Conservation (phyloP, 1,140 invertebrate genomes). For the Augochlora pura region DNA sequence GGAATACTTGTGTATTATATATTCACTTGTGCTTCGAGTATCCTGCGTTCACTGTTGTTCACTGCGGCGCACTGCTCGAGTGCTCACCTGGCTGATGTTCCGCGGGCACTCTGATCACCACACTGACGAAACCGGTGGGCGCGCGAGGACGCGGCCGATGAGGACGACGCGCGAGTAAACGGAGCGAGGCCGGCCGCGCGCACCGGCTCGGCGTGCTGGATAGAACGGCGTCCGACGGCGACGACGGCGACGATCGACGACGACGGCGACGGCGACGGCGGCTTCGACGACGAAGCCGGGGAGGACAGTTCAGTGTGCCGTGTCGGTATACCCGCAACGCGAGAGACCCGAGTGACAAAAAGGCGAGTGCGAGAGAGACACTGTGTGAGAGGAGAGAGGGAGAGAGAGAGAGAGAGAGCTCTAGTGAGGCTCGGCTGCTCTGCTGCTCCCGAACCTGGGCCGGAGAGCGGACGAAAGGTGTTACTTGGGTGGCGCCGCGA, state of each 20-base stretch:
- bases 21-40: constrained; percentile 18
- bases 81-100: neutral
- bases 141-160: neutral
- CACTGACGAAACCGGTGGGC: constrained; percentile 16
- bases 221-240: constrained; percentile 53
- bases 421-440: neutral
- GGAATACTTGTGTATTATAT: neutral
- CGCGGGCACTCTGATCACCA: constrained; percentile 13
- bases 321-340: neutral
- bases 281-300: constrained; percentile 19
- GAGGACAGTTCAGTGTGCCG: constrained; percentile 11
- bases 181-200: neutral
- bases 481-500: constrained; percentile 81
- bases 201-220: neutral
- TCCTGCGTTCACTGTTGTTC: constrained; percentile 35
- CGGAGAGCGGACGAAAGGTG: constrained; percentile 75
- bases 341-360: neutral
- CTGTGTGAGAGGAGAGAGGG: neutral
- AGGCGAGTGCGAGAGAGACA: constrained; percentile 27
- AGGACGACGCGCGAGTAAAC: neutral
- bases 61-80: constrained; percentile 23
- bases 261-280: constrained; percentile 39
- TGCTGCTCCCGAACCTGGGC: constrained; percentile 24
- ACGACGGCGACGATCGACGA: neutral
- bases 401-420: constrained; percentile 32